A percentile compares a stretch with the other conserved stretches of the same genome.
Conservation (phyloP, 2,113 vertebrate species). For the Pachypanchax playfairii region DNA sequence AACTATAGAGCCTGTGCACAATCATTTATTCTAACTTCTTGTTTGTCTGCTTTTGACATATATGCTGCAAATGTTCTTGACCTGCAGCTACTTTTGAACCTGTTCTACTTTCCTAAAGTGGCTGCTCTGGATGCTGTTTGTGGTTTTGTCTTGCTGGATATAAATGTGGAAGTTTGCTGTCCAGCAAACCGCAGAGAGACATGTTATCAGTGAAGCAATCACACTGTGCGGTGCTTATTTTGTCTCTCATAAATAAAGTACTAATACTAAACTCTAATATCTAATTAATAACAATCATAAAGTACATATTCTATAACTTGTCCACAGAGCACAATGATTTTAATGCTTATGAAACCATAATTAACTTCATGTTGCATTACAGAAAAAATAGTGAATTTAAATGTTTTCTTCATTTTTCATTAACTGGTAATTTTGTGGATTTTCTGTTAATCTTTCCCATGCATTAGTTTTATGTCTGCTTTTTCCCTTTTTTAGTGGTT, state of each 20-base stretch:
- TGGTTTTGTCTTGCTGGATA: not conserved
- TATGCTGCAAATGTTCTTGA: not conserved
- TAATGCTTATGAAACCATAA: not conserved
- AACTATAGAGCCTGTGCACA: too few relatives aligned
- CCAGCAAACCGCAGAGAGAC: conserved; percentile 3
- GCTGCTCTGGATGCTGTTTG: not conserved
- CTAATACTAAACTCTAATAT: not conserved
- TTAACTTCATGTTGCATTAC: not conserved
- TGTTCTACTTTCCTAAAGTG: too few relatives aligned
- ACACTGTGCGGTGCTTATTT: not conserved
- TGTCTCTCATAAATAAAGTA: not conserved
- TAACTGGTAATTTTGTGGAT: not conserved
- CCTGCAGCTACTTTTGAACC: not conserved
- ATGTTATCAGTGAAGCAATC: conserved; percentile 3
- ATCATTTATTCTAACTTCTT: not conserved
- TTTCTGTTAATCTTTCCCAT: too few relatives aligned
- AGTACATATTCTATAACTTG: too few relatives aligned
- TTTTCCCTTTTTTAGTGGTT: too few relatives aligned
- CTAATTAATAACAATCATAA: not conserved
- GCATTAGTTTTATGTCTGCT: too few relatives aligned
- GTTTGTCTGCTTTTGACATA: not conserved
- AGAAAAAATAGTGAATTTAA: not conserved
- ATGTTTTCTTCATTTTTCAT: not conserved
- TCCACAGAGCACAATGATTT: not conserved
- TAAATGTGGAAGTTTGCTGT: not conserved